These are phyloP conservation scores for Gobius niger DNA, from an alignment of 2,113 vertebrate genomes.

Conservation along the genomic window DNA sequence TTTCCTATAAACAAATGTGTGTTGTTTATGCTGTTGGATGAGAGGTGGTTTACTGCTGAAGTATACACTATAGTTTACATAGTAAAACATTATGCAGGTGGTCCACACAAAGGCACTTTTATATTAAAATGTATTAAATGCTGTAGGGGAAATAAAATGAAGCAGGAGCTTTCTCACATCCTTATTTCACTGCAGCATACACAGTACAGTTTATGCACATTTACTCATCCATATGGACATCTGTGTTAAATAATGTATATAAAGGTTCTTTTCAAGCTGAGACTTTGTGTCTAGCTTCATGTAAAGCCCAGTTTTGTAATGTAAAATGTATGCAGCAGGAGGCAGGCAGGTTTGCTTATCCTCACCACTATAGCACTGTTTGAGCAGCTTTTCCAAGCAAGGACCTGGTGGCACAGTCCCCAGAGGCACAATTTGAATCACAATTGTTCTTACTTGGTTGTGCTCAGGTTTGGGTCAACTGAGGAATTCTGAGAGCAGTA, in stretches of 20 bases:
- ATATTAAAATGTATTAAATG: neutral
- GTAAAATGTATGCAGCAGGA: conserved; percentile 40
- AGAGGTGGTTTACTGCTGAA: conserved; percentile 24
- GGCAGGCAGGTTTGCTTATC: conserved; percentile 49
- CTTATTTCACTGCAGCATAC: neutral
- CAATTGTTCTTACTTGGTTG: conserved; percentile 68
- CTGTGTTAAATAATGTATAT: conserved; percentile 20
- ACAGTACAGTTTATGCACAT: conserved; percentile 5
- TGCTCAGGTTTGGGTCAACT: conserved; percentile 70
- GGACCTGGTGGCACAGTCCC: conserved; percentile 52
- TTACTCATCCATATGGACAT: conserved; percentile 16
- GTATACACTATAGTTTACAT: conserved; percentile 27
- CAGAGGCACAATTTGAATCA: conserved; percentile 72
- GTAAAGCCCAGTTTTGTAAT: conserved; percentile 57
- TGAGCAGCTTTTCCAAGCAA: conserved; percentile 48
- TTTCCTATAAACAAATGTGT: conserved; percentile 42
- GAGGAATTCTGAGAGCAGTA: conserved; percentile 67
- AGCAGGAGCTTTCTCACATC: conserved; percentile 12
- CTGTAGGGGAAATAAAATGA: conserved; percentile 22
- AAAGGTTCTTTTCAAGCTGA: conserved; percentile 20
- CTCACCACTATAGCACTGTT: conserved; percentile 37
- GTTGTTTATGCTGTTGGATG: conserved; percentile 36
- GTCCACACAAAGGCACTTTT: neutral
- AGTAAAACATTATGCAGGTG: conserved; percentile 12
- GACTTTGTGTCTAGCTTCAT: conserved; percentile 18